Base-by-base conservation (phyloP, 2,113 vertebrate genomes). In the Grantiella picta region DNA sequence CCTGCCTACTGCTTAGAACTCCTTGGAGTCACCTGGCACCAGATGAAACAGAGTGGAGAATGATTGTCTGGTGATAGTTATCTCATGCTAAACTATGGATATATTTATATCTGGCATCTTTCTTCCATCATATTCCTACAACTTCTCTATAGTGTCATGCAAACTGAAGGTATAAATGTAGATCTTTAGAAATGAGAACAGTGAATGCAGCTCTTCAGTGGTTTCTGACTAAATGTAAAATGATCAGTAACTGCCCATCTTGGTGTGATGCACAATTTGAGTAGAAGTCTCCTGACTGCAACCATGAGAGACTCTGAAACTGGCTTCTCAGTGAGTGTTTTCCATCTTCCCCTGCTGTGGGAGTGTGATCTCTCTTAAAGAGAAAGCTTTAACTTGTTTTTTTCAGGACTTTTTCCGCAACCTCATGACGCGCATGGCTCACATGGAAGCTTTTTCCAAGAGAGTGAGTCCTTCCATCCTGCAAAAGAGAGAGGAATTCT, bases 351-450 rank as follows among this genome's bases (percentile, higher is more conserved):
- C 33, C 29, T 69, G 38, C 36, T 76, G 11, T 47, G 16, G 16
- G 25, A 76, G 22, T 72, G 15, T 70, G 59, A 49, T 72, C 33
- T 83, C 33, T 70, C 29, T 35, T 63, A 36, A 72, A 68, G 28
- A 71, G 2, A 22, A 56, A 47, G 12, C 23, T 84, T 72, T 61
- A 65, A 79, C 15, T 93, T 71, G 24, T 60, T 42, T 70, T 82
- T 75, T 13, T 53, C 89, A 99, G 99, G 97, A 90, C 38, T 99
- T 99, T 93, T 99, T 99, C 96, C 95, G 52, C 80, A 98, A 97
- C 82, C 97, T 99, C 68, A 93, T 60, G 12, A 90, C 93, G 2
- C 98, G 93, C 64, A 91, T 98, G 79, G 70, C 94, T 82, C 88
- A 92, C 80, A 97, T 99, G 90, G 97, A 98, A 93, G 82, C 69